These are phyloP conservation scores for Musca domestica DNA, from an alignment of 1,140 invertebrate species.

Conservation along the genomic window DNA sequence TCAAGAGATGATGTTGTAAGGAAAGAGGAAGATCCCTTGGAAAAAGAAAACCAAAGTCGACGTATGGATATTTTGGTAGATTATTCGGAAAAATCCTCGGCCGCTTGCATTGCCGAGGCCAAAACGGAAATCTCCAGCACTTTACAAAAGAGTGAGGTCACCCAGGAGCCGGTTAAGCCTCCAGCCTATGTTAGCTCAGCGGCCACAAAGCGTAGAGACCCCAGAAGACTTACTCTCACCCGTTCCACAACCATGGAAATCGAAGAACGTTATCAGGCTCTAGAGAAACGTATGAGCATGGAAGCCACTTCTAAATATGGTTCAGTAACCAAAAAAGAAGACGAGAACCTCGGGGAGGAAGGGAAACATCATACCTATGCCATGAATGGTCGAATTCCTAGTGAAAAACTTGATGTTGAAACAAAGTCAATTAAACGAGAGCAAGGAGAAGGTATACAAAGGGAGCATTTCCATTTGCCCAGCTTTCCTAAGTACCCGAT, in stretches of 20 bases:
- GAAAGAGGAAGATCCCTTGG: background rate
- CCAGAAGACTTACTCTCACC: constrained; percentile 39
- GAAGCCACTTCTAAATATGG: constrained; percentile 11
- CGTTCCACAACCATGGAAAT: constrained; percentile 48
- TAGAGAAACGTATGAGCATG: constrained; percentile 39
- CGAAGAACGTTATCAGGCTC: constrained; percentile 43
- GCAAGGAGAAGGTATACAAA: constrained; percentile 18
- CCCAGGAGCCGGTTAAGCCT: background rate
- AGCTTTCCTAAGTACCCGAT: too few species aligned
- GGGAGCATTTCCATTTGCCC: background rate
- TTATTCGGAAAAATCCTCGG: constrained; percentile 28
- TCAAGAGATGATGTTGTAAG: background rate
- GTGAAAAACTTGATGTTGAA: too few species aligned
- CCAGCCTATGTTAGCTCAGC: constrained; percentile 24
- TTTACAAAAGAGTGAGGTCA: background rate
- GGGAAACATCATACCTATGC: background rate
- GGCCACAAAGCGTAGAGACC: constrained; percentile 41
- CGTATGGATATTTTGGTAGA: constrained; percentile 26
- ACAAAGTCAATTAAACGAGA: background rate
- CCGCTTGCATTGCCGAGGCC: constrained; percentile 24
- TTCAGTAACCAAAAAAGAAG: background rate
- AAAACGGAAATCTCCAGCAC: constrained; percentile 19
- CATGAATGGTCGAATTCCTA: too few species aligned
- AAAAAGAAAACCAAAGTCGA: background rate
- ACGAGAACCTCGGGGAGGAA: background rate